phyloP scores from a whole-genome alignment of 2,113 vertebrate species.

The Trogon surrucura region DNA sequence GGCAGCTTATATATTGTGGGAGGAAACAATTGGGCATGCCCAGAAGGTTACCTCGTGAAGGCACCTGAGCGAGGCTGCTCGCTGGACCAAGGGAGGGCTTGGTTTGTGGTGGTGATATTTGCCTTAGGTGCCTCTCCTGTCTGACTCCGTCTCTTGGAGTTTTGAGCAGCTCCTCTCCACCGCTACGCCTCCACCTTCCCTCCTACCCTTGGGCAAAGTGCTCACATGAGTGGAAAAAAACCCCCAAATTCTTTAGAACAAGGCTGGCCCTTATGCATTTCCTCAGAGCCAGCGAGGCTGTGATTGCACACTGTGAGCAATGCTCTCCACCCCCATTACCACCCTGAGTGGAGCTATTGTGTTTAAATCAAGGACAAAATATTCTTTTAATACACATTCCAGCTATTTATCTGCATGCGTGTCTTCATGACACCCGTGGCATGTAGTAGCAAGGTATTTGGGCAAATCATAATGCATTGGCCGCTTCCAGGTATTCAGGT shows the following conservation, averaged over 20 bases:
- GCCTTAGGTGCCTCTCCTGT: not conserved
- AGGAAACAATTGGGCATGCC: not conserved
- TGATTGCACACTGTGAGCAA: not conserved
- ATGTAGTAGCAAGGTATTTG: not conserved
- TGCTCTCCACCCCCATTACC: slow-evolving; percentile 22
- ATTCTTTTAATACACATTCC: not conserved
- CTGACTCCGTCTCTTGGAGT: not conserved
- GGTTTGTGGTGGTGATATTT: not conserved
- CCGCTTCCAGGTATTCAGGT: not conserved
- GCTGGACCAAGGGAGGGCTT: not conserved
- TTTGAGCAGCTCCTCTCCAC: not conserved
- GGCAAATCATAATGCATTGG: not conserved
- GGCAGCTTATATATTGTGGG: slow-evolving; percentile 5
- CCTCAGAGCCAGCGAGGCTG: not conserved
- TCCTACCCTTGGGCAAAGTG: not conserved
- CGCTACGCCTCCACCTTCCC: not conserved
- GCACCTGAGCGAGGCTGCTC: not conserved
- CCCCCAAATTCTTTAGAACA: slow-evolving; percentile 8
- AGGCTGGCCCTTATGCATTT: not conserved
- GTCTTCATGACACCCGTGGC: not conserved
- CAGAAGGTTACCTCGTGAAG: not conserved
- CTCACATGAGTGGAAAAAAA: not conserved
- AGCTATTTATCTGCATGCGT: not conserved
- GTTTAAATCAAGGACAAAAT: not conserved
- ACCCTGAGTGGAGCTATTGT: slow-evolving; percentile 26